Percentiles rank a stretch among this genome's conserved stretches.
Conservation (phyloP, 2,113 vertebrate genomes). For the Kryptolebias marmoratus region DNA sequence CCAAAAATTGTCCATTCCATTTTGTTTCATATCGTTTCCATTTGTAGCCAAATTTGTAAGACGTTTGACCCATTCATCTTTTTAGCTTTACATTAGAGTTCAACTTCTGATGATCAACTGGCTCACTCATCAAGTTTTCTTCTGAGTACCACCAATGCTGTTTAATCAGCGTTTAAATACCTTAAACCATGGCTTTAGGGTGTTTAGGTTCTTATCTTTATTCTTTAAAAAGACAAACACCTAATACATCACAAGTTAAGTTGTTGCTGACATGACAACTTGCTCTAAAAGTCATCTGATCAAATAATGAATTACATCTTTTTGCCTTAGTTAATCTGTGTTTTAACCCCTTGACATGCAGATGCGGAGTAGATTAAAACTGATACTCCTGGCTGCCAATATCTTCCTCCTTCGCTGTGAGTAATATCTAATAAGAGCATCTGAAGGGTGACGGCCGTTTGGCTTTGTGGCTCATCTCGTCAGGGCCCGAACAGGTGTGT, state of each 20-base stretch:
- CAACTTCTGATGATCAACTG: too few relatives aligned
- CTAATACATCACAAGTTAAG: neutral
- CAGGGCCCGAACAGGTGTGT: constrained; percentile 52
- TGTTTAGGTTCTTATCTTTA: neutral
- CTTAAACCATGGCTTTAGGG: too few relatives aligned
- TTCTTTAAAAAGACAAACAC: neutral
- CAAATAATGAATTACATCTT: neutral
- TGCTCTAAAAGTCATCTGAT: neutral
- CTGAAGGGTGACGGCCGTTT: neutral
- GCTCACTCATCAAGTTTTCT: too few relatives aligned
- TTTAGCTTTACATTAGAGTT: too few relatives aligned
- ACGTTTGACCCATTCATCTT: too few relatives aligned
- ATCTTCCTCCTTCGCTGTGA: neutral
- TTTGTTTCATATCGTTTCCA: too few relatives aligned
- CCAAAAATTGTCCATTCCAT: too few relatives aligned
- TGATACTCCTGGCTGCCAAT: neutral
- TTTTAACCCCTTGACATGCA: neutral
- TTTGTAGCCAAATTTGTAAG: too few relatives aligned
- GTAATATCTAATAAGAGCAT: constrained; percentile 19
- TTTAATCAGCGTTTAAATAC: too few relatives aligned
- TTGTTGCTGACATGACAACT: neutral
- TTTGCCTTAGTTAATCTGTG: neutral
- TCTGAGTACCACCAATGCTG: too few relatives aligned
- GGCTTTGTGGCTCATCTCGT: constrained; percentile 18
- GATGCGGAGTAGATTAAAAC: neutral